phyloP scores from a whole-genome alignment of 2,113 vertebrate genomes.

The Catharus bicknelli region DNA sequence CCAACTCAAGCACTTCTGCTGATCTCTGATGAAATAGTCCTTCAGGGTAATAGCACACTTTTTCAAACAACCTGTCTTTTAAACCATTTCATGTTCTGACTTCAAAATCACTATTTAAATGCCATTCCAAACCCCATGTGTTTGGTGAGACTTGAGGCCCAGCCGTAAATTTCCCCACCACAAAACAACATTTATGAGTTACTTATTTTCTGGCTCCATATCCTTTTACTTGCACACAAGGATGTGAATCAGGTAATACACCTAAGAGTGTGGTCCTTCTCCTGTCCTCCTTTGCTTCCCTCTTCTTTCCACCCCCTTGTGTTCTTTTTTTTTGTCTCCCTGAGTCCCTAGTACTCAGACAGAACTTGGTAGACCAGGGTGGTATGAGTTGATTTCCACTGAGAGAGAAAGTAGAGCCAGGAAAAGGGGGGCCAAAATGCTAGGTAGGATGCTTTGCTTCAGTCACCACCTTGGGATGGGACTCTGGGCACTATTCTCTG shows the following conservation, averaged over 20 bases:
- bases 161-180: neutral
- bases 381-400: neutral
- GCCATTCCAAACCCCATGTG: neutral
- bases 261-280: neutral
- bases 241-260: neutral
- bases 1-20: neutral
- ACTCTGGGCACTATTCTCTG: neutral
- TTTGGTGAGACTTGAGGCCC: neutral
- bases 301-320: neutral
- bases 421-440: neutral
- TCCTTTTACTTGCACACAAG: neutral
- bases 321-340: neutral
- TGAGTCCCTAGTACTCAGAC: neutral
- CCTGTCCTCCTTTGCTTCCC: neutral
- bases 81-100: neutral
- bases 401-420: neutral
- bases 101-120: constrained; percentile 3
- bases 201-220: neutral
- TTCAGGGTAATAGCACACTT: neutral
- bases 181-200: neutral
- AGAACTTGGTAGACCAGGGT: neutral
- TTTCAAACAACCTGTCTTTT: neutral
- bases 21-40: neutral
- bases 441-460: neutral
- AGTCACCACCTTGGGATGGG: neutral